Conservation (phyloP, 2,797 vertebrate genomes). For the Schizothorax lantsangensis region DNA sequence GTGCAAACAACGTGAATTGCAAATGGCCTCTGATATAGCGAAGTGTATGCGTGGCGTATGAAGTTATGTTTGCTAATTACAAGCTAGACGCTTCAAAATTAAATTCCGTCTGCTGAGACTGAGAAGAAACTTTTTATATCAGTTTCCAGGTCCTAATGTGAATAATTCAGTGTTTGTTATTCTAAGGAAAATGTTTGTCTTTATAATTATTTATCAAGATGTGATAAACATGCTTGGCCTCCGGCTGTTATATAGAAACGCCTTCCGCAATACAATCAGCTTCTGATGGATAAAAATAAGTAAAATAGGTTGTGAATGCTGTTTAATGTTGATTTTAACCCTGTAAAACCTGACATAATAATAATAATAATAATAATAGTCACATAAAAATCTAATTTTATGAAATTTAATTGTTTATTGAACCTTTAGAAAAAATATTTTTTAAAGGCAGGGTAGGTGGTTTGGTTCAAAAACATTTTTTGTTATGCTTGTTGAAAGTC, state of each 20-base stretch:
- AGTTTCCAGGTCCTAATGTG: background rate
- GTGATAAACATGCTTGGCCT: background rate
- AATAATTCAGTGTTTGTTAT: background rate
- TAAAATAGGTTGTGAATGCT: background rate
- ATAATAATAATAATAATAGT: background rate
- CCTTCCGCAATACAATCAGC: background rate
- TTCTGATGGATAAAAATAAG: background rate
- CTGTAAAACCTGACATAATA: background rate
- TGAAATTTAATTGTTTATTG: background rate
- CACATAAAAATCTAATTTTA: no score
- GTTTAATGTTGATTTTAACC: background rate
- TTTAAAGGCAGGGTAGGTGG: no score
- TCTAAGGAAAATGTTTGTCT: background rate
- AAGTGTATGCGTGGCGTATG: background rate
- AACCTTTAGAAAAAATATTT: no score
- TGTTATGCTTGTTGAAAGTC: no score
- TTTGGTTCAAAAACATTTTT: no score
- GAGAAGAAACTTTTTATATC: background rate
- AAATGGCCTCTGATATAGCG: background rate
- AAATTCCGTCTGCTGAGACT: background rate
- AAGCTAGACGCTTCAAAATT: slow-evolving; percentile 3
- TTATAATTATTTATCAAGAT: background rate
- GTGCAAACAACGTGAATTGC: slow-evolving; percentile 30
- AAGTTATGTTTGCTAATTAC: slow-evolving; percentile 32
- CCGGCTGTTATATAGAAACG: background rate